These are phyloP conservation scores for Cheilosia grossa DNA, from an alignment of 2,888 invertebrate species.

Conservation along the genomic window DNA sequence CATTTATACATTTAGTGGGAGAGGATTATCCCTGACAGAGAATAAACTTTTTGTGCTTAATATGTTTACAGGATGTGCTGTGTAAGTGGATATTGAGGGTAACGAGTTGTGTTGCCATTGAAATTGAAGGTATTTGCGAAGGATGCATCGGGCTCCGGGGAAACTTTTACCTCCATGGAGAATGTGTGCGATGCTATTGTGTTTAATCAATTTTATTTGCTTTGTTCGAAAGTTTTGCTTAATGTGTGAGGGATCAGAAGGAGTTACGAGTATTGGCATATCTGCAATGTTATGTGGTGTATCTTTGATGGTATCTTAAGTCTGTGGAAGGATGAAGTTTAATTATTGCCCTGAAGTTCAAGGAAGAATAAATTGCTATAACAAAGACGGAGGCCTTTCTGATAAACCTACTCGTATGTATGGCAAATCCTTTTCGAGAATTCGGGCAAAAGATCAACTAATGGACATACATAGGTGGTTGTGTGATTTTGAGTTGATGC, in stretches of 20 bases:
- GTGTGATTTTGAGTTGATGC: too few species aligned
- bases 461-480: too few species aligned
- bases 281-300: background rate
- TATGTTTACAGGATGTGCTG: constrained; percentile 22
- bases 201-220: constrained; percentile 20
- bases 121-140: constrained; percentile 7
- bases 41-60: constrained; percentile 28
- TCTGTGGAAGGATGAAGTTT: background rate
- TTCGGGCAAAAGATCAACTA: too few species aligned
- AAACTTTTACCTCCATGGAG: background rate
- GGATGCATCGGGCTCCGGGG: background rate
- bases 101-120: background rate
- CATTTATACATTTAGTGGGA: too few species aligned
- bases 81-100: constrained; percentile 20
- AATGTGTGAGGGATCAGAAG: background rate
- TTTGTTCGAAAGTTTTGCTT: background rate
- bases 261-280: background rate
- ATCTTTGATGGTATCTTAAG: background rate
- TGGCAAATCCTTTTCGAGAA: too few species aligned
- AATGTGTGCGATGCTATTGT: constrained; percentile 1
- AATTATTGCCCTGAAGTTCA: background rate
- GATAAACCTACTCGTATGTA: too few species aligned
- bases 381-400: too few species aligned
- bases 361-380: too few species aligned
- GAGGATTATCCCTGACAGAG: background rate